Evolutionary conservation across 92 coral and sea anemone genomes (phyloP).

Genomic region (Heteractis magnifica): DNA sequence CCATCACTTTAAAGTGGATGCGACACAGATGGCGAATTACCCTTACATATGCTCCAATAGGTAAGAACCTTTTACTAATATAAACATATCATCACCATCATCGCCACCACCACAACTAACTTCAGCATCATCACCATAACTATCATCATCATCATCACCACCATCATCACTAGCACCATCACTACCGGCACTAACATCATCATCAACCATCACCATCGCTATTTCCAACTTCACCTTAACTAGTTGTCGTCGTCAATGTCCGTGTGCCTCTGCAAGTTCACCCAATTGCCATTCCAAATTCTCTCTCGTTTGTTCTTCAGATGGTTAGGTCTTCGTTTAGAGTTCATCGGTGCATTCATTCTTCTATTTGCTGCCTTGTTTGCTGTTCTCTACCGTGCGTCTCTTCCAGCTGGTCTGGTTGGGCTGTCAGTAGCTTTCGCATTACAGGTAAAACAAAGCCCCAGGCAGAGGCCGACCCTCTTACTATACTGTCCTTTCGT

Average conservation of each 20-base stretch:
- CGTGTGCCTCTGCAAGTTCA: too few species aligned
- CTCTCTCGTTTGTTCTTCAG: constrained; percentile 36
- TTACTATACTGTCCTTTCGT: background rate
- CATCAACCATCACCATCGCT: too few species aligned
- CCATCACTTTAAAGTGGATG: constrained; percentile 57
- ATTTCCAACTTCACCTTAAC: too few species aligned
- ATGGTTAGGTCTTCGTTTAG: constrained; percentile 91
- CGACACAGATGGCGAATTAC: constrained; percentile 64
- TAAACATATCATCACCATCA: background rate
- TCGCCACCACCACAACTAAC: background rate
- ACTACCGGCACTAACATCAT: too few species aligned
- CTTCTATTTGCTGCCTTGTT: constrained; percentile 85
- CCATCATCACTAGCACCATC: background rate
- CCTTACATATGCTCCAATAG: constrained; percentile 66
- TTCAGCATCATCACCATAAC: background rate
- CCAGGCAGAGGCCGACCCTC: background rate
- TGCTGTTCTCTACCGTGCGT: constrained; percentile 67
- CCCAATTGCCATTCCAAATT: too few species aligned
- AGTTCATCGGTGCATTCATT: constrained; percentile 77
- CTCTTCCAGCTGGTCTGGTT: constrained; percentile 82
- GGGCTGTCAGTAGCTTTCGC: constrained; percentile 92
- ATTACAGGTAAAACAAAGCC: constrained; percentile 67
- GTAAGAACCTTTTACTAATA: constrained; percentile 24
- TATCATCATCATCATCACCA: background rate
- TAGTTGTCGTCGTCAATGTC: too few species aligned